Base-by-base conservation (phyloP, 2,888 invertebrate species). In the Rhamnusium bicolor region DNA sequence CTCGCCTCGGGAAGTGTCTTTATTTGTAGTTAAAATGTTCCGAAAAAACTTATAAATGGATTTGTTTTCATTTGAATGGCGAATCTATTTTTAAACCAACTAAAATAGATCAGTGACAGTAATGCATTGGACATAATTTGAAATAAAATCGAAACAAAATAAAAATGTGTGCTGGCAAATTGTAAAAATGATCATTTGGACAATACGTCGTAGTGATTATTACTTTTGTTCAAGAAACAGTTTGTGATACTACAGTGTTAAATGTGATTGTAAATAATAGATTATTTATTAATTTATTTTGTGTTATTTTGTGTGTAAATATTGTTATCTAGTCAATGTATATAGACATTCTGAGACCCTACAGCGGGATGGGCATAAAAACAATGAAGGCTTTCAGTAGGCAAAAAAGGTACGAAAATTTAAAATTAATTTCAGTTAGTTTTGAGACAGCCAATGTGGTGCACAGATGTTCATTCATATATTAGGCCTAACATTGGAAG, bases 331-430 rank as follows among this genome's bases (percentile, higher is more conserved):
- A 87, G 87, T 87, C 90, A 89, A 90, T 90, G 91, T 90, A 90
- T 88, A 90, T 90, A 89, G 90, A 90, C 88, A 90, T 89, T 88
- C 86, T 87, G 85, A 89, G 89, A 83, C 86, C 88, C 83, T 89
- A 87, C 88, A 88, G 88, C 90, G 94, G 94, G 91, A 94, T 95
- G 94, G 94, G 94, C 94, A 94, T 94, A 92, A 94, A 94, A 92
- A 92, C 92, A 90, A 94, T 94, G 94, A 94, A 94, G 92, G 93
- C 94, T 91, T 94, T 94, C 91, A 93, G 92, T 91, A 94, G 94
- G 92, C 92, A 93, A 89, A 94, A n/a, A 94, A 94, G 94, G 94
- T 94, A 90, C 79, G 83, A 76, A 74, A 61, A 66, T 54, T 51
- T 54, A 16, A 58, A 61, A 46, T 58, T 58, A 58, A 53, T 29